A percentile compares a stretch with the other conserved stretches of the same genome.
phyloP scores from a whole-genome alignment of 2,113 vertebrate species.

The Turnix velox region DNA sequence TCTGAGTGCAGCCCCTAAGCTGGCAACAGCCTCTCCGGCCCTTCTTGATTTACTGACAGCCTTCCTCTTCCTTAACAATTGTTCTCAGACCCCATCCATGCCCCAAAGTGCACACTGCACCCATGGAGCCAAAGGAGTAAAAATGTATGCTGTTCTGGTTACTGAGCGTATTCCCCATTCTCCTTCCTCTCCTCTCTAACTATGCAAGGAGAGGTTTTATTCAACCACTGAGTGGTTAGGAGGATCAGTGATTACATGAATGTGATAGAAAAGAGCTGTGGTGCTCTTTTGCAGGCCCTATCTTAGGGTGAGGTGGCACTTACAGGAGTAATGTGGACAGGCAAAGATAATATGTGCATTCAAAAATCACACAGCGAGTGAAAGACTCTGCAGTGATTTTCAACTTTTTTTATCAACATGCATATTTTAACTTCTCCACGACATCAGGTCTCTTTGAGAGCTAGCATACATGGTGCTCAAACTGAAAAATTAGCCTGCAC shows the following conservation, averaged over 20 bases:
- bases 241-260: not conserved
- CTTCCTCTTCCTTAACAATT: not conserved
- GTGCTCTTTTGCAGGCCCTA: not conserved
- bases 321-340: not conserved
- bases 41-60: not conserved
- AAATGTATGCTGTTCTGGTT: not conserved
- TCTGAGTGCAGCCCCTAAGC: not conserved
- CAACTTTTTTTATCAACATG: not conserved
- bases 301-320: not conserved
- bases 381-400: not conserved
- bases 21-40: not conserved
- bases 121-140: not conserved
- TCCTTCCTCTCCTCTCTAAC: not conserved
- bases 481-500: not conserved
- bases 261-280: not conserved
- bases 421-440: not conserved
- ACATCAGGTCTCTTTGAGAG: not conserved
- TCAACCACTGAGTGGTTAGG: not conserved
- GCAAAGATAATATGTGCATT: not conserved
- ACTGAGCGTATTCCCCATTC: not conserved
- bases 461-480: not conserved
- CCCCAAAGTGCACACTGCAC: not conserved
- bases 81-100: rapidly evolving
- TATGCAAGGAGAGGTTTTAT: not conserved
- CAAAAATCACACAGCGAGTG: not conserved